phyloP scores from a whole-genome alignment of 2,888 invertebrate species.

The Ormyrus rosae region DNA sequence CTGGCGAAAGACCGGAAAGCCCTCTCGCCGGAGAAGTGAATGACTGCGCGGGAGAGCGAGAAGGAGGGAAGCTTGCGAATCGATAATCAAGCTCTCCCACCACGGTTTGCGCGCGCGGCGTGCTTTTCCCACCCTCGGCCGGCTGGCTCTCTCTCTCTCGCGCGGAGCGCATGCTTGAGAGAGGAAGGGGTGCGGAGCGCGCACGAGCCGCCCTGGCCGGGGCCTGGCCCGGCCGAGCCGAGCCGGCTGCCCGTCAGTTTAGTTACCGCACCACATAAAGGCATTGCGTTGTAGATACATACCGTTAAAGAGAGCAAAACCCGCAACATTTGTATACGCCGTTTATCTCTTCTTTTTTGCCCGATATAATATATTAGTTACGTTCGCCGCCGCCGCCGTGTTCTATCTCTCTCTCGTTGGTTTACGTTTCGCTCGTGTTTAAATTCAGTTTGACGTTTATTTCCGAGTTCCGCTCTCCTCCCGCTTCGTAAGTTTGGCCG shows the following conservation, averaged over 20 bases:
- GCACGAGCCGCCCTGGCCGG: conserved; percentile 58
- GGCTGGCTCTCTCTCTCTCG: neutral
- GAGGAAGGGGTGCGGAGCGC: neutral
- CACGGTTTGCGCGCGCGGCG: neutral
- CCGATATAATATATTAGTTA: conserved; percentile 13
- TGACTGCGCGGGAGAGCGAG: conserved; percentile 61
- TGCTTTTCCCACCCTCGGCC: conserved; percentile 23
- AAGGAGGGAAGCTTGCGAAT: conserved; percentile 64
- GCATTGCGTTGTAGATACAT: conserved; percentile 74
- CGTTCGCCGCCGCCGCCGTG: too few species aligned
- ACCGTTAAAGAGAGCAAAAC: conserved; percentile 67
- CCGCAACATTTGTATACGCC: conserved; percentile 71
- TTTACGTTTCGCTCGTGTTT: conserved; percentile 48
- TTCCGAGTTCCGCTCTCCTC: neutral
- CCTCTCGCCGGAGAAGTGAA: conserved; percentile 62
- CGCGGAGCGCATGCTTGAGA: neutral
- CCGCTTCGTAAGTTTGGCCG: too few species aligned
- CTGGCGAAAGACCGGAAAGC: conserved; percentile 20
- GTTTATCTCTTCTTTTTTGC: conserved; percentile 65
- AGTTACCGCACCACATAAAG: conserved; percentile 76
- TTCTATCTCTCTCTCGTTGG: too few species aligned
- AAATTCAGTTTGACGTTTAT: too few species aligned
- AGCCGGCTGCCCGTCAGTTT: conserved; percentile 70
- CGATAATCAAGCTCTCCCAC: conserved; percentile 72
- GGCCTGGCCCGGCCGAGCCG: conserved; percentile 64